Evolutionary conservation across 1,140 invertebrate genomes (phyloP).

Genomic region (Drosophila lowei): DNA sequence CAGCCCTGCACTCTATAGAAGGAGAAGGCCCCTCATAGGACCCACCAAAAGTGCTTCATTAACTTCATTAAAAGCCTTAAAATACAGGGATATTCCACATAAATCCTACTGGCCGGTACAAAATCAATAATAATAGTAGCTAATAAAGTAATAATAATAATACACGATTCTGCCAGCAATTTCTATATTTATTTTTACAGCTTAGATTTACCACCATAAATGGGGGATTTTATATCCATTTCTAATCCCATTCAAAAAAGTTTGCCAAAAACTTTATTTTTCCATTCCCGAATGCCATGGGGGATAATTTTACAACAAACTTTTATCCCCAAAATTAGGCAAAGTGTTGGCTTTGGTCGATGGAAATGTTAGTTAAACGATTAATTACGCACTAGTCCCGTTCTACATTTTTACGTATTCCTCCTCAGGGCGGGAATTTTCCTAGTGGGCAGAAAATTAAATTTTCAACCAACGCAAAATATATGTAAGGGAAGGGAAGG

Average conservation of each 20-base stretch:
- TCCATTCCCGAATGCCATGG: conserved; percentile 23
- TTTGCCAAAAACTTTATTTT: conserved; percentile 15
- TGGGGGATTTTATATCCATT: neutral
- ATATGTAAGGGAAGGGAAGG: conserved; percentile 5
- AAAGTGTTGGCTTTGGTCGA: conserved; percentile 33
- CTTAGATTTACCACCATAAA: no score
- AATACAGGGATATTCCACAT: no score
- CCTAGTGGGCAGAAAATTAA: conserved; percentile 59
- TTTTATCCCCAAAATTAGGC: conserved; percentile 30
- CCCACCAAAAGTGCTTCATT: no score
- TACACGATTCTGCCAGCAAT: no score
- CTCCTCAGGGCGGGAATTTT: neutral
- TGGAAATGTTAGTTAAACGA: conserved; percentile 70
- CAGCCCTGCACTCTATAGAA: no score
- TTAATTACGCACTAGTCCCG: conserved; percentile 65
- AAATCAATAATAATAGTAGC: no score
- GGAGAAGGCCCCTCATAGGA: no score
- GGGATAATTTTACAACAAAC: conserved; percentile 28
- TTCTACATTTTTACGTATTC: conserved; percentile 33
- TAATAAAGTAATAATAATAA: neutral
- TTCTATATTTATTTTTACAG: neutral
- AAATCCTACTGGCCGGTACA: no score
- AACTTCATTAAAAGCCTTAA: no score
- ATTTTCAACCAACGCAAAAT: conserved; percentile 55
- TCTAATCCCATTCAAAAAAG: conserved; percentile 22